A percentile compares a stretch with the other conserved stretches of the same genome.
Conservation (phyloP, 2,797 vertebrate genomes). For the Sus cebifrons region DNA sequence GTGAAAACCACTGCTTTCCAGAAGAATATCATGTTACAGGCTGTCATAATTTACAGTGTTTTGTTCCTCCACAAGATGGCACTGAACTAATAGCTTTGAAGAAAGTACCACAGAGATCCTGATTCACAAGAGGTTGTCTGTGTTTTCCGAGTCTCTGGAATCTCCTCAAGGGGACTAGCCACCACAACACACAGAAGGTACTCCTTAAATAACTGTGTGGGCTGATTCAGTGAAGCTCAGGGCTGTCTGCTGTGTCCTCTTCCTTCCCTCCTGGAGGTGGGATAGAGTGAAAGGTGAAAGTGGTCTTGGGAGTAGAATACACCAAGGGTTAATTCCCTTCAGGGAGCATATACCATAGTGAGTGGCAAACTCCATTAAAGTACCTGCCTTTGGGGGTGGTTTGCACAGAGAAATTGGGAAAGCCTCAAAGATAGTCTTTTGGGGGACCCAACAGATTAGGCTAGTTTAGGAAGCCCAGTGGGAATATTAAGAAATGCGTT, state of each 20-base stretch:
- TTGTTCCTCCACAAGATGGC: slow-evolving; percentile 88
- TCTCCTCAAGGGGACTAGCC: background rate
- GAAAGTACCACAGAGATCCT: background rate
- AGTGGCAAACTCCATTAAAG: background rate
- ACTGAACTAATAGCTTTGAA: slow-evolving; percentile 79
- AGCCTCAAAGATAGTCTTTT: background rate
- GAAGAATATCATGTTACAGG: background rate
- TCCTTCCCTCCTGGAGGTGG: background rate
- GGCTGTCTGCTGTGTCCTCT: background rate
- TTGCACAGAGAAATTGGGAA: background rate
- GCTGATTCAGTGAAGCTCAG: background rate
- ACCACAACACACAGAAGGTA: no score
- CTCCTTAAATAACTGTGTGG: background rate
- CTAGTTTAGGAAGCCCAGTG: background rate
- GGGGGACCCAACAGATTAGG: background rate
- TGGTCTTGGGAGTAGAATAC: background rate
- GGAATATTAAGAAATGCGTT: background rate
- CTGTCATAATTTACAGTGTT: background rate
- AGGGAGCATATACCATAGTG: background rate
- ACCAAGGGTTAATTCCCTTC: background rate
- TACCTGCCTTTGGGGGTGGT: no score
- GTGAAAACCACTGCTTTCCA: background rate
- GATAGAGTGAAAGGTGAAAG: no score
- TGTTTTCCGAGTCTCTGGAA: background rate
- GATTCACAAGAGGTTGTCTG: background rate